Conservation (phyloP, 2,888 invertebrate genomes). For the Drepana falcataria region DNA sequence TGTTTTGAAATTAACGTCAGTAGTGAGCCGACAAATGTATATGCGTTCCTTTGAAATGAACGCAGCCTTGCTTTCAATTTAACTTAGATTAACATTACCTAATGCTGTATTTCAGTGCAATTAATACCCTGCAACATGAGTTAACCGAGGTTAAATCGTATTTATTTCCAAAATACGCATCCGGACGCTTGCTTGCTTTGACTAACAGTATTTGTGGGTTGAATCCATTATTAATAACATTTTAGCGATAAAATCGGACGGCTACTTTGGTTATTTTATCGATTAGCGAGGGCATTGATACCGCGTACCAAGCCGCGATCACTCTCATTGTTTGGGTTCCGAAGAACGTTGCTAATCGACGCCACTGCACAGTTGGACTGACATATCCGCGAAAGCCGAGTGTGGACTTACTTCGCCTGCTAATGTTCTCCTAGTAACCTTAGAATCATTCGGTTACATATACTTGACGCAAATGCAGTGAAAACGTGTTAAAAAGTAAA, state of each 20-base stretch:
- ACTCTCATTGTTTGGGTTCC: constrained; percentile 72
- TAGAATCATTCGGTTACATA: constrained; percentile 24
- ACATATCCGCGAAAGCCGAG: constrained; percentile 53
- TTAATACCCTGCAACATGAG: constrained; percentile 19
- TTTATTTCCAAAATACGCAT: constrained; percentile 31
- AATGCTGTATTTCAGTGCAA: constrained; percentile 4
- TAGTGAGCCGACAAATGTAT: constrained; percentile 24
- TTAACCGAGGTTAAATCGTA: constrained; percentile 24
- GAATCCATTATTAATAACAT: constrained; percentile 31
- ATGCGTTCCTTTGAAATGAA: constrained; percentile 14
- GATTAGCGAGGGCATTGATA: constrained; percentile 51
- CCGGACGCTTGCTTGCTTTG: constrained; percentile 32
- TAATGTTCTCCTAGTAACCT: constrained; percentile 24
- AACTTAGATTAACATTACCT: constrained; percentile 18
- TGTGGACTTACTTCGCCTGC: too few species aligned
- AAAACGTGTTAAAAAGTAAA: constrained; percentile 18
- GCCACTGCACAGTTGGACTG: constrained; percentile 49
- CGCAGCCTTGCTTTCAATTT: constrained; percentile 34
- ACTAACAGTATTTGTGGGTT: constrained; percentile 19
- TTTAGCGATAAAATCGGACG: constrained; percentile 41
- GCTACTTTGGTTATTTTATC: constrained; percentile 51
- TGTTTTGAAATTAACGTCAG: constrained; percentile 28
- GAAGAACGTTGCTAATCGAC: constrained; percentile 67
- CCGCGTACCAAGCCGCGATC: constrained; percentile 72
- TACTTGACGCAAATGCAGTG: constrained; percentile 12